Evolutionary conservation across 2,797 vertebrate species (phyloP).

Genomic region (Chaunax sp.): DNA sequence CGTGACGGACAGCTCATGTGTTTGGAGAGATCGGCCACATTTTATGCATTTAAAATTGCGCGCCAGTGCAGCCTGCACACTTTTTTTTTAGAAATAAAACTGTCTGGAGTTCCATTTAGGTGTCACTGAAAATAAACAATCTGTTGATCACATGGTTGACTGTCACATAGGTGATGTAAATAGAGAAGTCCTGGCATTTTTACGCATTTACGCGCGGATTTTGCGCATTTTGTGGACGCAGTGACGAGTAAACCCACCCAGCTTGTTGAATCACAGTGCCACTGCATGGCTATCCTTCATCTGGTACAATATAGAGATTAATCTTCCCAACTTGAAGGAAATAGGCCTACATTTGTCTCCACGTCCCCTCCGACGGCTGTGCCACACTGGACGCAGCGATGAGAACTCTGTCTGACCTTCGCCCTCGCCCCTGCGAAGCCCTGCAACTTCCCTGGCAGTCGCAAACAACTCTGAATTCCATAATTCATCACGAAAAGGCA

Average conservation of each 20-base stretch:
- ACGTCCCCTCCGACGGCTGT: conserved; percentile 59
- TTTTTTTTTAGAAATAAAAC: background rate
- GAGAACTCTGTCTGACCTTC: conserved; percentile 88
- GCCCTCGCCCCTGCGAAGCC: conserved; percentile 67
- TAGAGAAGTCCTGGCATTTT: background rate
- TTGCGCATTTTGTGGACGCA: background rate
- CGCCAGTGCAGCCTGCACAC: background rate
- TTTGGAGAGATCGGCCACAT: conserved; percentile 8
- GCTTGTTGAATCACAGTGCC: conserved; percentile 36
- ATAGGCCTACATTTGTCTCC: conserved; percentile 64
- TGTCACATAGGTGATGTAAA: background rate
- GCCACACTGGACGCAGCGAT: conserved; percentile 71
- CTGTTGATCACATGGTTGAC: background rate
- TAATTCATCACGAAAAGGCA: conserved; percentile 87
- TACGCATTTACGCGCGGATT: conserved; percentile 27
- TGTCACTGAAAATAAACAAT: accelerated
- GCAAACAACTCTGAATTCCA: conserved; percentile 85
- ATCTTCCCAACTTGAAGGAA: conserved; percentile 43
- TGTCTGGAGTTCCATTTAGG: accelerated
- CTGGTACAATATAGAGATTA: conserved; percentile 36
- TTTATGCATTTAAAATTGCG: background rate
- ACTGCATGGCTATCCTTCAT: conserved; percentile 31
- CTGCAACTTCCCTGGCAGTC: conserved; percentile 76
- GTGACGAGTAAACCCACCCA: conserved; percentile 6
- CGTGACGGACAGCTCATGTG: conserved; percentile 50